These are phyloP conservation scores for Dermolepida albohirtum DNA, from an alignment of 2,888 invertebrate species.

Conservation along the genomic window DNA sequence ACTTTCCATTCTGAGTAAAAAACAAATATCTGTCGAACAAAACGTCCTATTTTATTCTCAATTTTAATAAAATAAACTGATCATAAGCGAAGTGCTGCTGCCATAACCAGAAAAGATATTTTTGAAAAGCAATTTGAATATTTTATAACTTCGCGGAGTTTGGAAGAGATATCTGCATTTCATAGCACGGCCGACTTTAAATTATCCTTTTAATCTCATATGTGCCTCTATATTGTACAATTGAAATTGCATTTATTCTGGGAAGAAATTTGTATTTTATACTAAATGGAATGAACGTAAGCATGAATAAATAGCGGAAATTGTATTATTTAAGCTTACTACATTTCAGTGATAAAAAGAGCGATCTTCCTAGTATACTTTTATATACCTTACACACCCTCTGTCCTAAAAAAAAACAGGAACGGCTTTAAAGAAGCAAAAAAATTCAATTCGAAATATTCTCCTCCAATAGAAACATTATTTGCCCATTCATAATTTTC, in stretches of 20 bases:
- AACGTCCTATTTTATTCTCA: too few relatives aligned
- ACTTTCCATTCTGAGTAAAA: too few relatives aligned
- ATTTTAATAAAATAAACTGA: background rate
- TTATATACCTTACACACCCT: too few relatives aligned
- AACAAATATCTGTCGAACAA: too few relatives aligned
- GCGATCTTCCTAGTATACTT: too few relatives aligned
- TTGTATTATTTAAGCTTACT: background rate
- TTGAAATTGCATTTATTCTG: constrained; percentile 25
- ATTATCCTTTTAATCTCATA: constrained; percentile 30
- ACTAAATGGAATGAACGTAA: background rate
- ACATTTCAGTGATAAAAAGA: background rate
- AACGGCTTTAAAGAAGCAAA: too few relatives aligned
- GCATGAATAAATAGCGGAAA: background rate
- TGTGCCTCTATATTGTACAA: constrained; percentile 6
- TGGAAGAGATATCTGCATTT: constrained; percentile 18
- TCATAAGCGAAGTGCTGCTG: background rate
- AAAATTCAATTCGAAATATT: too few relatives aligned
- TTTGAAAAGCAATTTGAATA: constrained; percentile 1
- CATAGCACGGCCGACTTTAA: constrained; percentile 12
- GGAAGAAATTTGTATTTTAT: constrained; percentile 1
- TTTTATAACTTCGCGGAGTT: background rate
- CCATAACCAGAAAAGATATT: constrained; percentile 15
- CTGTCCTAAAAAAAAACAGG: too few relatives aligned
- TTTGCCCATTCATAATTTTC: too few relatives aligned
- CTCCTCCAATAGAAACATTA: too few relatives aligned